phyloP scores from a whole-genome alignment of 2,888 invertebrate genomes.

The Ommatoiulus sabulosus region DNA sequence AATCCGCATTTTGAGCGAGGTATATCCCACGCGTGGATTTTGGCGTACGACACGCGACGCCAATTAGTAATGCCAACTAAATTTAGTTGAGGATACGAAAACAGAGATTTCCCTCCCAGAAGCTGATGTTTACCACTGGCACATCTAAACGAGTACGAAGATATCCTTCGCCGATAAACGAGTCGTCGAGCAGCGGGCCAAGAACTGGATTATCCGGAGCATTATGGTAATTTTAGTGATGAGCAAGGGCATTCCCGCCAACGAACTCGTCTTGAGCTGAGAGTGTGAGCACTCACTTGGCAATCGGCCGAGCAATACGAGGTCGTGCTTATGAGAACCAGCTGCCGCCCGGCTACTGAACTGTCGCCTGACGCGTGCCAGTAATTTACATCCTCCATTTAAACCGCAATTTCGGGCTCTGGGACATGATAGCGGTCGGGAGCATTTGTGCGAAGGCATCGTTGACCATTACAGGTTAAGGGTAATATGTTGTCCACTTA shows the following conservation, averaged over 20 bases:
- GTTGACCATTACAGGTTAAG: no score
- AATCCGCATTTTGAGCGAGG: not conserved
- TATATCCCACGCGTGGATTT: not conserved
- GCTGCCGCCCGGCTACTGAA: not conserved
- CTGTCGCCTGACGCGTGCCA: not conserved
- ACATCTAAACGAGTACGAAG: not conserved
- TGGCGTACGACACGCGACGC: not conserved
- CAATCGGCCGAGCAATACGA: not conserved
- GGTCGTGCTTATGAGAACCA: not conserved
- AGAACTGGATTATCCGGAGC: not conserved
- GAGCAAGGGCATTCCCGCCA: not conserved
- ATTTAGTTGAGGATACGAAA: not conserved
- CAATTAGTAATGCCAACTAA: not conserved
- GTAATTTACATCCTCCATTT: not conserved
- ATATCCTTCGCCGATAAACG: not conserved
- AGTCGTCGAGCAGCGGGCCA: not conserved
- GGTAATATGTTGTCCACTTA: no score
- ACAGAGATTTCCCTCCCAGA: not conserved
- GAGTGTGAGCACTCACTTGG: not conserved
- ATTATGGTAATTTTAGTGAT: not conserved
- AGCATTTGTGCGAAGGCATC: no score
- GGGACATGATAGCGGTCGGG: not conserved
- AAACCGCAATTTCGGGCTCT: not conserved
- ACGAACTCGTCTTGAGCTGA: not conserved
- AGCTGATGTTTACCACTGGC: not conserved